Base-by-base conservation (phyloP, 1,140 invertebrate genomes). In the Oreohelix idahoensis region DNA sequence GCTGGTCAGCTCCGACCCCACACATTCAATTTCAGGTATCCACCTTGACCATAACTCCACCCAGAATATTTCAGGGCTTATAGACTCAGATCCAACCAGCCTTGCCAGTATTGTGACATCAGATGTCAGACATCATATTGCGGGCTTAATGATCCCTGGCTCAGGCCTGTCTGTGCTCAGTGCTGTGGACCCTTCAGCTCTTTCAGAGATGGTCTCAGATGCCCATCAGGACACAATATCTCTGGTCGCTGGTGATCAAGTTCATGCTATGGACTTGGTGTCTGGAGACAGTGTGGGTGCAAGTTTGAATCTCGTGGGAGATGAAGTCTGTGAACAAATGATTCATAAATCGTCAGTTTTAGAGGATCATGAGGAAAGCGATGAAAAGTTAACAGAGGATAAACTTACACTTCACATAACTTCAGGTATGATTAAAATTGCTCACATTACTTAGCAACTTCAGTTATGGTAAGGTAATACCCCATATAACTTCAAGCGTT, bases 121-220 rank as follows among this genome's bases (percentile, higher is more conserved):
- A n/a, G 63, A 45, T 35, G 45, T 11, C 26, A 26, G 20, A 2
- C 69, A 82, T 32, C 69, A 51, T 45, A 53, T 80, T 5, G 29
- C 39, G n/a, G 35, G 51, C 10, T 69, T 79, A n/a, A 79, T 51
- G 35, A 77, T 77, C 75, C 32, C 63, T 26, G 39, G 36, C 4
- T 42, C 77, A 26, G 45, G 77, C 39, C 8, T 71, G 11, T 71
- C 63, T 29, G 39, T 81, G 2, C 69, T 81, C 13, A 81, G 51
- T 38, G 42, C 70, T 15, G 71, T 82, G 0, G 70, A 82, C n/a
- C 13, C 80, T 39, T 70, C 51, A 1, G 35, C 80, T 36, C 73
- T 82, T 32, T 82, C 80, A 13, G 70, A 75, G 49, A 74, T 82
- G 80, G 71, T 82, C 15, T 58, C 69, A 1, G 66, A 38, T 10